Evolutionary conservation across 2,888 invertebrate species (phyloP), one percentile per base, ranked within the genome.

Genomic region (Drosophila longiperda): DNA sequence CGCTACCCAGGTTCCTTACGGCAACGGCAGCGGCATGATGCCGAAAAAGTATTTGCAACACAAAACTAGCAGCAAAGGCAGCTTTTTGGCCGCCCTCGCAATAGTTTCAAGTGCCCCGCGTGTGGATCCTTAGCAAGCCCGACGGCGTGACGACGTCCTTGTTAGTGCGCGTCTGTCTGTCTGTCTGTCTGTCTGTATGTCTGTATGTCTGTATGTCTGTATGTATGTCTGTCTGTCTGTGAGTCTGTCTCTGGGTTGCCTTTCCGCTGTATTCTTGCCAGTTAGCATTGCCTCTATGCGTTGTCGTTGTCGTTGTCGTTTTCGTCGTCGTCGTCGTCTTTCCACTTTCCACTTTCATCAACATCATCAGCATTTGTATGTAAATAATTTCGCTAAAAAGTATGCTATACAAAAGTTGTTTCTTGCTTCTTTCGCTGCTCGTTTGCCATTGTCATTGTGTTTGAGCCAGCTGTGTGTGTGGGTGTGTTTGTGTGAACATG

Each of bases 281-380:
- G 62, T 59, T 60, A 36, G 52, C 52, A 29, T 45, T 63, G 78
- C 52, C 38, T 15, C 48, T 59, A 57, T 66, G 6, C 29, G 29
- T 29, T 6, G 45, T 55, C 48, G 55, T 65, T 60, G 38, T 26
- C 53, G 55, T 36, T 5, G 8, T n/a, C 29, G 48, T 32, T 1
- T 1, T n/a, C n/a, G 50, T 66, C 34, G 62, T 52, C 23, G 61
- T 42, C 45, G 45, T 42, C 81, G 63, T 69, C 81, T 80, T 73
- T 81, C 82, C 73, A 81, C 68, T 78, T 77, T 73, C 82, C 73
- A 81, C 68, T 78, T 77, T 73, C 82, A 78, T 78, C 78, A 79
- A 78, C 82, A 81, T 77, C 78, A 81, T 78, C 79, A 81, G 73
- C 82, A 82, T 80, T 82, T 82, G 76, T 73, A 80, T 80, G 80